Base-by-base conservation (phyloP, 2,113 vertebrate species). In the Agelaius tricolor region DNA sequence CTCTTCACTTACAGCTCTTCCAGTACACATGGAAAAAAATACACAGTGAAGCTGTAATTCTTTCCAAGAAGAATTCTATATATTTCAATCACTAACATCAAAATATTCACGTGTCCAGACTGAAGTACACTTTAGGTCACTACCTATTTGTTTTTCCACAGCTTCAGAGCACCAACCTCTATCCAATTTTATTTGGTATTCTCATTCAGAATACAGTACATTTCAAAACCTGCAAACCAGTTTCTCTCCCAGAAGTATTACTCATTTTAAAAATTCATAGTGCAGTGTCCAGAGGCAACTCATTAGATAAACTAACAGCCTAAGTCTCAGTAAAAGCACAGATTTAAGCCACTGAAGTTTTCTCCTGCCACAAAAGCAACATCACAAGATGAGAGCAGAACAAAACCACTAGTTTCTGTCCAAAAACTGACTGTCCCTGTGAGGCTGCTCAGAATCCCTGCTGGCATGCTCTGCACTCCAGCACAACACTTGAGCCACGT, bases 361-460 rank as follows among this genome's bases (percentile, higher is more conserved):
- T 62, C 61, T 93, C 57, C 58, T 90, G 76, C 63, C 28, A 35
- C 10, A 5, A 90, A 63, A 31, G 17, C 52, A 86, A 51, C 41
- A 71, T 44, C 35, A 44, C 1, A 13, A 90, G 73, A 77, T 27
- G 49, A 61, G 22, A 81, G 43, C 18, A 33, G 61, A 61, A 86
- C 44, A 77, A 9, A 9, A 6, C 1, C 44, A 28, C 39, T 17
- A 22, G 28, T 21, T 57, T 85, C 27, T 80, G 54, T 82, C 85
- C 59, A 90, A 89, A 95, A 92, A 13, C 47, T 73, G 78, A 9
- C 78, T 76, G 55, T 71, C 72, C 84, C 93, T 74, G 46, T 17
- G 91, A 95, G 88, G 92, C 90, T 61, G 94, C 73, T 49, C 35
- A 46, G 63, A 97, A 87, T 72, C 54, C 89, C 72, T 84, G 65